Evolutionary conservation across 2,113 vertebrate species (phyloP), one percentile per base, ranked within the genome.

Genomic region (Sinocyclocheilus anshuiensis): DNA sequence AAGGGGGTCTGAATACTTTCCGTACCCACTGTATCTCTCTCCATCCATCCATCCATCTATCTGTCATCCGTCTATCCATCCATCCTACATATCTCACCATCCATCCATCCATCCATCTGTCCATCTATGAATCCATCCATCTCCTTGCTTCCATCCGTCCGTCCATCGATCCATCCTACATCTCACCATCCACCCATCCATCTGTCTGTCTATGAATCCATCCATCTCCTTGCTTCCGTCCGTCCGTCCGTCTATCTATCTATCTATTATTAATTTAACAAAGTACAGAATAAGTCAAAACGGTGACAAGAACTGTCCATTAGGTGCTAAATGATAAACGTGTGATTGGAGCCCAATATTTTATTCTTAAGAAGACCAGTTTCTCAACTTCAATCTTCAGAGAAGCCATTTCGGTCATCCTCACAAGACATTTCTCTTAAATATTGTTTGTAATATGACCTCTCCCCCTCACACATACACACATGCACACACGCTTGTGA

Each of bases 391-490:
- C 24, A 53, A 11, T 53, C 75, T 53, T 1, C n/a, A 15, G 10
- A 33, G 20, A 75, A 26, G 42, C 26, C 3, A 26, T 55, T 77
- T 4, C 76, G 55, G 72, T n/a, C 13, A 18, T 55, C 7, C 39
- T 26, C 10, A n/a, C 36, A 85, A 83, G 45, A 36, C 26, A 75
- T 55, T 53, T 75, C 26, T 76, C 20, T 65, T 76, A 81, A 74
- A 75, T 86, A 81, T 82, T 61, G 59, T 61, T 45, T 48, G 12
- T 36, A 76, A 76, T 33, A 81, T 75, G 72, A 86, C 78, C 77
- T 86, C 57, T 81, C 63, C 16, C 71, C 24, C 53, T 69, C 22
- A 78, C 75, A 84, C 67, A 72, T 18, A 61, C 65, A 61, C 48
- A 42, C 42, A 78, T 13, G 10, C 75, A 26, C 50, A 81, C 76